Evolutionary conservation across 2,888 invertebrate species (phyloP), one percentile per base, ranked within the genome.

Genomic region (Bombylius discolor): DNA sequence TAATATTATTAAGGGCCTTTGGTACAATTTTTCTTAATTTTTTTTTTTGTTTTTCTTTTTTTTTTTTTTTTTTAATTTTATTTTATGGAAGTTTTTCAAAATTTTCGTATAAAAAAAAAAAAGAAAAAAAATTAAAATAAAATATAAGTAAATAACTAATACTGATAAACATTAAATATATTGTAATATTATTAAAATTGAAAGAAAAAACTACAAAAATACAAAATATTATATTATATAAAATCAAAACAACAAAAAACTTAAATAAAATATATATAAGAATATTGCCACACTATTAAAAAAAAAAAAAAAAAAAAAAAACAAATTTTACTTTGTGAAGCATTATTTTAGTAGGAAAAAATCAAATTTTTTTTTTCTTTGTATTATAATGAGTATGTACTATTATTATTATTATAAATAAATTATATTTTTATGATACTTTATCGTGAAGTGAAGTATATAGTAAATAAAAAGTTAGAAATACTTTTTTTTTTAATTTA

Each of bases 401-500:
- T 42, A 42, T 11, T 42, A 42, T 42, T 42, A 42, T 42, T 42
- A 42, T 42, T 42, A 42, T 11, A 11, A 42, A 42, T 42, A 42
- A 42, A 42, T 42, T 42, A 42, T 42, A 42, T 42, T 42, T 42
- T 42, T 42, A 11, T 42, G 39, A 42, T 42, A 42, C 39, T 42
- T 42, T 42, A 42, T 42, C 11, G 9, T 7, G 4, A 7, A 39
- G 11, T 39, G 39, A 39, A 39, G 39, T 39, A 39, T 39, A 39
- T 39, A 5, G 9, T 8, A 4, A 39, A 39, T 39, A 39, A 39
- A 39, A 34, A 34, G 7, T 6, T 6, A 34, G 7, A 34, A 7
- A 34, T 6, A 6, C 7, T 34, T 34, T 34, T 46, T 45, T 0
- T 0, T 39, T 39, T n/a, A n/a, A n/a, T n/a, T n/a, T n/a, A n/a